Evolutionary conservation across 2,888 invertebrate species (phyloP).

Genomic region (Latrodectus hesperus): DNA sequence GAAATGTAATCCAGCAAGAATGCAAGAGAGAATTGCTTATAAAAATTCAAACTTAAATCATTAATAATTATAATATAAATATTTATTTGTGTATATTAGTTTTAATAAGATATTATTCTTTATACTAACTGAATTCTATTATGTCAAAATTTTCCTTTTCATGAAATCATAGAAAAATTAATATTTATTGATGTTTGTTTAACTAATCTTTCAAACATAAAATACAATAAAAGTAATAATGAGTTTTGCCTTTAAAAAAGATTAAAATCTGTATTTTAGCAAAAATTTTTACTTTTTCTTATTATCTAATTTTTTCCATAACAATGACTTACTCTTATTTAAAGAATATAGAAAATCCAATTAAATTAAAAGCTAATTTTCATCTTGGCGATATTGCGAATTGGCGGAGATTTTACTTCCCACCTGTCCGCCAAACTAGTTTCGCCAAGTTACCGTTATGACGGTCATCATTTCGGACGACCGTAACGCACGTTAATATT

Average conservation of each 20-base stretch:
- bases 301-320: not conserved
- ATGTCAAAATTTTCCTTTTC: no score
- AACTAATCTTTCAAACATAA: no score
- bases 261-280: not conserved
- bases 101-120: no score
- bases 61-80: no score
- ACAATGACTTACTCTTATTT: not conserved
- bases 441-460: constrained; percentile 48
- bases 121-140: no score
- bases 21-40: no score
- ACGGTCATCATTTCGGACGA: constrained; percentile 24
- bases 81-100: no score
- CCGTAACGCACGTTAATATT: constrained; percentile 53
- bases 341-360: not conserved
- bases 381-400: constrained; percentile 26
- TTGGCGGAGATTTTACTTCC: not conserved
- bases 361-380: not conserved
- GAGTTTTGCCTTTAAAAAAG: not conserved
- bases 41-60: no score
- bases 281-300: not conserved
- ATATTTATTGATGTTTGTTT: no score
- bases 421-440: constrained; percentile 18
- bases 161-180: no score
- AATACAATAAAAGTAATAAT: not conserved
- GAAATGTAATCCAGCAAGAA: no score